phyloP scores from a whole-genome alignment of 2,113 vertebrate genomes.

The Gallinago undulata region DNA sequence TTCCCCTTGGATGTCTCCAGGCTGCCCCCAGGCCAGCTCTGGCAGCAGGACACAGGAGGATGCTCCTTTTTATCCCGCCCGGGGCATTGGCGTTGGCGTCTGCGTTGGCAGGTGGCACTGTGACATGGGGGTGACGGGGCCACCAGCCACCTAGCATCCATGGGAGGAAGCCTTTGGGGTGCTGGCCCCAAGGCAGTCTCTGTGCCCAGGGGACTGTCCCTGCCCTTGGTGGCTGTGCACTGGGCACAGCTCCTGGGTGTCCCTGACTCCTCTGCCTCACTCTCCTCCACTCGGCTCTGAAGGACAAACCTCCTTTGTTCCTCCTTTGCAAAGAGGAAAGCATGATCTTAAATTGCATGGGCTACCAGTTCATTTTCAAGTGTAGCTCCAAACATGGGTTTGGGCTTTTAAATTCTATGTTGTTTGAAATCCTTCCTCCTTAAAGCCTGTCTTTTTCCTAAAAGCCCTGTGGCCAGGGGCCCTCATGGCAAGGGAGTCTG shows the following conservation, averaged over 20 bases:
- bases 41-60: background rate
- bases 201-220: background rate
- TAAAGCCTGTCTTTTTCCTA: background rate
- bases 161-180: background rate
- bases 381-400: background rate
- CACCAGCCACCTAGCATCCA: too few relatives aligned
- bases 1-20: fast-evolving
- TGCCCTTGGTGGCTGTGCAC: background rate
- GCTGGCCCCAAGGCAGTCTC: background rate
- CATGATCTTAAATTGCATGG: background rate
- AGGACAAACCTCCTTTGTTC: background rate
- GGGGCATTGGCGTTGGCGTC: background rate
- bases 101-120: background rate
- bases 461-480: background rate
- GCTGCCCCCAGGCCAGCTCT: background rate
- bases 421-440: background rate
- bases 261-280: background rate
- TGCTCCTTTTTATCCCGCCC: background rate
- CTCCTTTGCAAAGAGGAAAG: background rate
- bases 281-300: background rate
- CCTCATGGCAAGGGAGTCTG: background rate
- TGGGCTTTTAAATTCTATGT: background rate
- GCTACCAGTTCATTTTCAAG: background rate
- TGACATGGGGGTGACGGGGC: background rate
- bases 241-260: background rate